These are phyloP conservation scores for Rhinolophus ferrumequinum DNA, from an alignment of 2,113 vertebrate species.

Conservation along the genomic window DNA sequence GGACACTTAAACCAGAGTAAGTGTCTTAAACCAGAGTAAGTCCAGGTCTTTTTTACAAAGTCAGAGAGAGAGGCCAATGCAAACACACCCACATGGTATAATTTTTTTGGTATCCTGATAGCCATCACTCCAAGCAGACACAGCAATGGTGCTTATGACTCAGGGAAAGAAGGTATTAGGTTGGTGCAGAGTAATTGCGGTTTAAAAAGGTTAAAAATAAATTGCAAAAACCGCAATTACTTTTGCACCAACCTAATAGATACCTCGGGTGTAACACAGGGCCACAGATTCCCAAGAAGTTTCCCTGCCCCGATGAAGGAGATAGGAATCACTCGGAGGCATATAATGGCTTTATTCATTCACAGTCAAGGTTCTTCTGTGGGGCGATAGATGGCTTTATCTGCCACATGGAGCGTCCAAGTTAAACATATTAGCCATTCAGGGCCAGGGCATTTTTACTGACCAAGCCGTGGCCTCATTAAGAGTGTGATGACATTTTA, in stretches of 20 bases:
- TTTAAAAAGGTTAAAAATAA: too few relatives aligned
- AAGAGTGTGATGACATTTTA: constrained; percentile 69
- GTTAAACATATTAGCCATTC: background rate
- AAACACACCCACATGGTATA: constrained; percentile 72
- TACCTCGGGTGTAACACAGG: constrained; percentile 63
- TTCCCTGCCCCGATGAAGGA: constrained; percentile 58
- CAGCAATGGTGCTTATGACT: constrained; percentile 62
- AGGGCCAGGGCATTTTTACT: constrained; percentile 8
- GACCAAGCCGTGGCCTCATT: constrained; percentile 70
- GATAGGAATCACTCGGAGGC: constrained; percentile 16
- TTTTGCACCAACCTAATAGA: background rate
- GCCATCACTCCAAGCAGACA: constrained; percentile 71
- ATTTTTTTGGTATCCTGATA: constrained; percentile 71
- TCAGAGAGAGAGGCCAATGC: background rate
- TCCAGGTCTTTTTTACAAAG: background rate
- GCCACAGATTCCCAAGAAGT: constrained; percentile 72
- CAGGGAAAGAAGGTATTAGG: constrained; percentile 61
- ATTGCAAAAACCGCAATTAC: too few relatives aligned
- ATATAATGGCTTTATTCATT: constrained; percentile 50
- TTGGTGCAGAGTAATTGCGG: too few relatives aligned
- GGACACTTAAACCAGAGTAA: constrained; percentile 77
- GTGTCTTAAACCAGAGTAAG: constrained; percentile 77
- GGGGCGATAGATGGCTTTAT: background rate
- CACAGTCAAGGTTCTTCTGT: constrained; percentile 3
- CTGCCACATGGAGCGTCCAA: background rate